These are phyloP conservation scores for Campylorhamphus procurvoides DNA, from an alignment of 2,113 vertebrate species.

Conservation along the genomic window DNA sequence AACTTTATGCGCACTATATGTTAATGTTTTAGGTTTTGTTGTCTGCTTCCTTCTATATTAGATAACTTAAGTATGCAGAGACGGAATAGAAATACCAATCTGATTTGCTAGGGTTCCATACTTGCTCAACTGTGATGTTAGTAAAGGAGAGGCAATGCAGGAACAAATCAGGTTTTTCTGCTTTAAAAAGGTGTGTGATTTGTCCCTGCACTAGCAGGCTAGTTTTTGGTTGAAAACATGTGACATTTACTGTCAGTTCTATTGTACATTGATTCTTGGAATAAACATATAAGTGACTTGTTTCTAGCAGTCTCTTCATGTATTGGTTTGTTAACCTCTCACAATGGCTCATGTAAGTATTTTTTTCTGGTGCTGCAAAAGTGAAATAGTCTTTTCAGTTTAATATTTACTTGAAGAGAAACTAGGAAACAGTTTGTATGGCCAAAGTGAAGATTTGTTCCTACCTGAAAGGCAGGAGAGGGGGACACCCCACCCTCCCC, in stretches of 20 bases:
- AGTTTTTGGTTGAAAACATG: not conserved
- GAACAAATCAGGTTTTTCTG: not conserved
- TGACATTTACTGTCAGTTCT: not conserved
- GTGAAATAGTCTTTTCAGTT: not conserved
- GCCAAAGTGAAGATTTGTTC: not conserved
- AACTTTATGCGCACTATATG: not conserved
- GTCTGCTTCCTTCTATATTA: not conserved
- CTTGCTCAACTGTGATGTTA: not conserved
- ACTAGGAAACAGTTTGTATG: not conserved
- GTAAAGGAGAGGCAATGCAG: not conserved
- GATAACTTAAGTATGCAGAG: not conserved
- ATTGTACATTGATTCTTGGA: not conserved
- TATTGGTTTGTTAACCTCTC: not conserved
- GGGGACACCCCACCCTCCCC: no score
- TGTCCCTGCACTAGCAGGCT: not conserved
- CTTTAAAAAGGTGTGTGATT: not conserved
- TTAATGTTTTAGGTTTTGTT: not conserved
- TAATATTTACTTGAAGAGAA: not conserved
- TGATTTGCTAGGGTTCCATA: not conserved
- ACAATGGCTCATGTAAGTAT: not conserved
- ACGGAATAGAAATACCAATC: not conserved
- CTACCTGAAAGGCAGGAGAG: not conserved
- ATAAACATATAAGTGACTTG: rapidly evolving
- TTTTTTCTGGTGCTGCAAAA: not conserved
- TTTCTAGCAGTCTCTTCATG: not conserved